Percentiles rank a stretch among this genome's conserved stretches.
Evolutionary conservation across 1,140 invertebrate species (phyloP).

Genomic region (Drosophila repletoides): DNA sequence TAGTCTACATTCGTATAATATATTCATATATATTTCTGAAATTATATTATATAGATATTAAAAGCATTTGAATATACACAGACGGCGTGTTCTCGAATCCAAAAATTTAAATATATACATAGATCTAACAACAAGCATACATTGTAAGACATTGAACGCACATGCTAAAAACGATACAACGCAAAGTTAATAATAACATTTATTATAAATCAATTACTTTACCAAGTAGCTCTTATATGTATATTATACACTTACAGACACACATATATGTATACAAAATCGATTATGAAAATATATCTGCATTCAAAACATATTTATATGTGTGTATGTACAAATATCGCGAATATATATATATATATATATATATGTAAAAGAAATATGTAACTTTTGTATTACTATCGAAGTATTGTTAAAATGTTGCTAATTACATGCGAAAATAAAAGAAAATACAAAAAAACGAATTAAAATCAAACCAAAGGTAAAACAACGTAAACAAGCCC

Average conservation of each 20-base stretch:
- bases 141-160: slow-evolving; percentile 8
- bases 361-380: slow-evolving; percentile 16
- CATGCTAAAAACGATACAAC: slow-evolving; percentile 13
- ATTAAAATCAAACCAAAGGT: slow-evolving; percentile 20
- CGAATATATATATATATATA: slow-evolving; percentile 3
- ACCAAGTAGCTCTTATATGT: slow-evolving; percentile 26
- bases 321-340: neutral
- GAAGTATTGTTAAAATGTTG: slow-evolving; percentile 31
- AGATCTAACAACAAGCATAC: no score
- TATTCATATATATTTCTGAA: no score
- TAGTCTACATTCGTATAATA: no score
- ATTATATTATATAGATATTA: no score
- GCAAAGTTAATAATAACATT: neutral
- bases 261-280: neutral
- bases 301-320: no score
- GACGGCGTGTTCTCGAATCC: no score
- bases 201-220: slow-evolving; percentile 13
- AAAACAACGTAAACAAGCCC: slow-evolving; percentile 51
- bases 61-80: no score
- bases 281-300: slow-evolving; percentile 14
- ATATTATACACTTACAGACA: neutral
- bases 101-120: neutral
- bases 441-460: neutral
- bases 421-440: slow-evolving; percentile 1
- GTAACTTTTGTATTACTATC: slow-evolving; percentile 40